Evolutionary conservation across 2,797 vertebrate species (phyloP), one percentile per base, ranked within the genome.

Genomic region (Pyrrhura leucotis): DNA sequence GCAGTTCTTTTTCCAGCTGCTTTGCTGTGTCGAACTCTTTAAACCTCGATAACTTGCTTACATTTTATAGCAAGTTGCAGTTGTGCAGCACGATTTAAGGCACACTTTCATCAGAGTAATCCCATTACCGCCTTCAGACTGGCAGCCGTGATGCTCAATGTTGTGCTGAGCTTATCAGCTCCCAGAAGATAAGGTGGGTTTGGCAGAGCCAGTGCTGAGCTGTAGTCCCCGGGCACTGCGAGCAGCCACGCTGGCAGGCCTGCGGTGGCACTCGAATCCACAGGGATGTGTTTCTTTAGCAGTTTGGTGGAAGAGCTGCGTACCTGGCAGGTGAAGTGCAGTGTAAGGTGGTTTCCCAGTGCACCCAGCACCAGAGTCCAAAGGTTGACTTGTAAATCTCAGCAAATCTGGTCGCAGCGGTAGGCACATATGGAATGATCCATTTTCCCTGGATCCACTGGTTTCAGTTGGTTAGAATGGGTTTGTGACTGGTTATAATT

Each of bases 351-450:
- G n/a, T 42, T 65, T 45, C 25, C 20, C n/a, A 45, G 37, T 54
- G 45, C 11, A 2, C 12, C 19, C 3, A 56, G 63, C 1, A 6
- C 42, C 31, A 68, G 76, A 45, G 48, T 29, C 20, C 7, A 3
- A 59, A 33, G 12, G 47, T 31, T 39, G 12, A 10, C 45, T 15
- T 31, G 42, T 23, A 50, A 45, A 5, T 47, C 65, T 12, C 56
- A 65, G 40, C 48, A 54, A 9, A n/a, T n/a, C 16, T 21, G 7
- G 17, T 42, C 1, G 0, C 2, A 17, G 31, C 33, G 26, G 10
- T 61, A 51, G 63, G 13, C 31, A 6, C 3, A 8, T 10, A 14
- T 0, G 0, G 14, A 11, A 50, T 25, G 53, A 33, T 39, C 26
- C 1, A 7, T 78, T 65, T 68, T 40, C 48, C 69, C 25, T 59